Evolutionary conservation across 2,113 vertebrate genomes (phyloP).

Genomic region (Neotoma lepida): DNA sequence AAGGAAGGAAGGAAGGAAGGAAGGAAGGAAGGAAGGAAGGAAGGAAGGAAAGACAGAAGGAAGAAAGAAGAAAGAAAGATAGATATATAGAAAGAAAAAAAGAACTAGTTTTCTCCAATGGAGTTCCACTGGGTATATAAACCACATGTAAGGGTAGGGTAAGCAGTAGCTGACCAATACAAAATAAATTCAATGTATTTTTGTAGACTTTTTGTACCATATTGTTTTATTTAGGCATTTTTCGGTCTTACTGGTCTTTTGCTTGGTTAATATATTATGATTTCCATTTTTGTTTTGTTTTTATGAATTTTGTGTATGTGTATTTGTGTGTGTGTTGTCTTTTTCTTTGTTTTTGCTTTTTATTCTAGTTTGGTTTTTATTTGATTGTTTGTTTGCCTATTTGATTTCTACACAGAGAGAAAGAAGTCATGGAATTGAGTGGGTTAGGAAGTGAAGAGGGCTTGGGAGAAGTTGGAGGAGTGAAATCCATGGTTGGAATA

Average conservation of each 20-base stretch:
- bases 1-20: background rate
- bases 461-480: background rate
- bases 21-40: too few species aligned
- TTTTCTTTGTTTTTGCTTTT: background rate
- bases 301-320: background rate
- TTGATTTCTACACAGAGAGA: background rate
- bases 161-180: too few species aligned
- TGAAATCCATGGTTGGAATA: background rate
- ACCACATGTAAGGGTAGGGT: background rate
- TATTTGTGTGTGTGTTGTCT: background rate
- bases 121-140: background rate
- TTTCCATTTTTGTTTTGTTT: background rate
- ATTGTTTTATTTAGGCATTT: background rate
- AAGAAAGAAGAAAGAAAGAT: background rate
- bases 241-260: background rate
- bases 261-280: background rate
- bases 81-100: background rate
- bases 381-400: background rate
- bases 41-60: too few species aligned
- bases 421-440: background rate
- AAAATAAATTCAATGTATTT: background rate
- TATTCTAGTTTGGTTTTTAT: background rate
- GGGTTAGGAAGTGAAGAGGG: background rate
- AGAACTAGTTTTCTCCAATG: background rate
- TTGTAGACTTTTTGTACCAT: background rate